Percentiles rank a stretch among this genome's conserved stretches.
Evolutionary conservation across 2,888 invertebrate genomes (phyloP).

Genomic region (Drosophila sordidula): DNA sequence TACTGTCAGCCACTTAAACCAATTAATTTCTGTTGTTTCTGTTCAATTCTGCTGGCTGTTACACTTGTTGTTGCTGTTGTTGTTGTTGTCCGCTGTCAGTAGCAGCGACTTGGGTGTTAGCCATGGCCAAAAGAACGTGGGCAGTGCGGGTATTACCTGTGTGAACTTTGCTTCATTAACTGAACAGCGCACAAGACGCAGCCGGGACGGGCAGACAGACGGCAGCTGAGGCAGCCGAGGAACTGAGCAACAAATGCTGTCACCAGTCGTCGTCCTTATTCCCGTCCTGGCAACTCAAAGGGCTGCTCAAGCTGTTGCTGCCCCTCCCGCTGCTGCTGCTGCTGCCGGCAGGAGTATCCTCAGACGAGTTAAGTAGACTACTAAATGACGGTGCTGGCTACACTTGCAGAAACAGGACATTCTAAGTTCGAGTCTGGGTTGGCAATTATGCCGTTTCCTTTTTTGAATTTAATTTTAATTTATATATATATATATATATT

Average conservation of each 20-base stretch:
- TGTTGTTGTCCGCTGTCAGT: conserved; percentile 53
- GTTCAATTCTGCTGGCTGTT: conserved; percentile 48
- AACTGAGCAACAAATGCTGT: conserved; percentile 73
- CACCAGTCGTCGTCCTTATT: conserved; percentile 29
- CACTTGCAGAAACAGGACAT: background rate
- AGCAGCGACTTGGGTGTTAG: conserved; percentile 48
- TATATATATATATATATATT: too few relatives aligned
- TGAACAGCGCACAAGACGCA: conserved; percentile 31
- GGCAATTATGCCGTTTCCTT: too few relatives aligned
- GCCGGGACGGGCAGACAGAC: conserved; percentile 8
- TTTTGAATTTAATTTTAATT: too few relatives aligned
- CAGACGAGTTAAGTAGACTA: conserved; percentile 81
- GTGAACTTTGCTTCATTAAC: conserved; percentile 73
- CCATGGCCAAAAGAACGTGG: conserved; percentile 33
- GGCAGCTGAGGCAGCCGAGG: conserved; percentile 46
- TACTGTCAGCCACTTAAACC: conserved; percentile 64
- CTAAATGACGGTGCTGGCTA: conserved; percentile 68
- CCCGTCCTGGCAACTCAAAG: conserved; percentile 50
- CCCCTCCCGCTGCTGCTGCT: conserved; percentile 44
- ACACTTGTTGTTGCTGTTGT: conserved; percentile 31
- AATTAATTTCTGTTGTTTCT: conserved; percentile 69
- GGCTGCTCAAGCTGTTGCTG: conserved; percentile 68
- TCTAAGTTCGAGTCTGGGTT: background rate
- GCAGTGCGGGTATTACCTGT: conserved; percentile 58
- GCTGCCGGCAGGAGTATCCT: conserved; percentile 60